A percentile compares a stretch with the other conserved stretches of the same genome.
Evolutionary conservation across 2,888 invertebrate genomes (phyloP).

Genomic region (Fabriciana adippe): DNA sequence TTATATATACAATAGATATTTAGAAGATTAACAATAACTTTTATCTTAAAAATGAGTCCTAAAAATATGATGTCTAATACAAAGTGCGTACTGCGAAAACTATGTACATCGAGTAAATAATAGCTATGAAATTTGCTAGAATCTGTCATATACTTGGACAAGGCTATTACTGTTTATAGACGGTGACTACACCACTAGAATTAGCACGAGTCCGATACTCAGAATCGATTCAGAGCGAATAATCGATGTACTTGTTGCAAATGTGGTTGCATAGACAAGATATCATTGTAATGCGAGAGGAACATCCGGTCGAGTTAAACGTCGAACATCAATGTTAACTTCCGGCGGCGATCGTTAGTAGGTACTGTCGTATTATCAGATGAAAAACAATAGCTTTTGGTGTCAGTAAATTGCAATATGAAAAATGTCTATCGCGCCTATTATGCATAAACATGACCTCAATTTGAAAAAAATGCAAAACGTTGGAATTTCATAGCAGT

Average conservation of each 20-base stretch:
- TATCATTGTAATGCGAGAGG: slow-evolving; percentile 21
- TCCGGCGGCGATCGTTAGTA: slow-evolving; percentile 29
- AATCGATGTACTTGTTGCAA: slow-evolving; percentile 14
- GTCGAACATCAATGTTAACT: slow-evolving; percentile 22
- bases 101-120: background rate
- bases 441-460: too few relatives aligned
- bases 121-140: background rate
- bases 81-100: too few relatives aligned
- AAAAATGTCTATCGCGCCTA: background rate
- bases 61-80: too few relatives aligned
- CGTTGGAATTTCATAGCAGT: background rate
- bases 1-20: too few relatives aligned
- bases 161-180: background rate
- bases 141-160: background rate
- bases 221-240: slow-evolving; percentile 17
- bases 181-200: slow-evolving; percentile 8
- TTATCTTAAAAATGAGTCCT: too few relatives aligned
- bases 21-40: too few relatives aligned
- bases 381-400: slow-evolving; percentile 10
- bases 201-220: background rate
- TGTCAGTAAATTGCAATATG: background rate
- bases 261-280: slow-evolving; percentile 11
- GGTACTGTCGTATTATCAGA: slow-evolving; percentile 21
- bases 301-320: slow-evolving; percentile 28
- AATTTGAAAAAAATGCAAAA: background rate